Conservation (phyloP, 2,888 invertebrate species). For the Oligia strigilis region DNA sequence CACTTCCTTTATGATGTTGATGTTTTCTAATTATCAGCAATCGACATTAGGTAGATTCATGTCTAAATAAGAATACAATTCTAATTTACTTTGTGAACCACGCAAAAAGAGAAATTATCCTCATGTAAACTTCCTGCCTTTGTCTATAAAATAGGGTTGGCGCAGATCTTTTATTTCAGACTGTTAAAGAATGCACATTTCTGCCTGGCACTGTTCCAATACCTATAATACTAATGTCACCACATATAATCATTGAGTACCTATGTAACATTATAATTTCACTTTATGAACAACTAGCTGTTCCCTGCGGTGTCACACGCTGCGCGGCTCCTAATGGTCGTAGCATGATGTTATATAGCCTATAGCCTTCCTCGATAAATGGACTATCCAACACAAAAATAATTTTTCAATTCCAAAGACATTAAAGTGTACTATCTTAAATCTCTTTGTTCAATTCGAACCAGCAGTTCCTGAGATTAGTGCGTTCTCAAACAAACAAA, state of each 20-base stretch:
- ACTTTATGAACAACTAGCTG: not conserved
- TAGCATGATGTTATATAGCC: too few species aligned
- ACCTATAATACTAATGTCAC: not conserved
- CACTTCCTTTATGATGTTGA: not conserved
- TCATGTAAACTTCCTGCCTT: not conserved
- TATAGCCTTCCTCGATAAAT: too few species aligned
- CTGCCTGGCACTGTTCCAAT: not conserved
- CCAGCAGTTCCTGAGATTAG: too few species aligned
- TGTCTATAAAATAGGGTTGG: not conserved
- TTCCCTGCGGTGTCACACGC: too few species aligned
- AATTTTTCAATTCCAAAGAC: too few species aligned
- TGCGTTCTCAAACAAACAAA: too few species aligned
- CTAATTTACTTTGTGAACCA: not conserved
- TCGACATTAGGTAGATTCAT: not conserved
- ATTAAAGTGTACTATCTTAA: too few species aligned
- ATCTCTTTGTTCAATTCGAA: too few species aligned
- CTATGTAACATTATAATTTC: not conserved
- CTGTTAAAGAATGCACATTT: not conserved
- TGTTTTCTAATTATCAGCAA: too few species aligned
- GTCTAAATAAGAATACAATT: not conserved
- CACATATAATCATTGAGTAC: not conserved
- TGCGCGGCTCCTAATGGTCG: too few species aligned
- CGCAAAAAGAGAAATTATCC: not conserved
- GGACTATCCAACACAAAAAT: too few species aligned
- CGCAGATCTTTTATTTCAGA: not conserved